phyloP scores from a whole-genome alignment of 2,113 vertebrate species.

The Meles meles region DNA sequence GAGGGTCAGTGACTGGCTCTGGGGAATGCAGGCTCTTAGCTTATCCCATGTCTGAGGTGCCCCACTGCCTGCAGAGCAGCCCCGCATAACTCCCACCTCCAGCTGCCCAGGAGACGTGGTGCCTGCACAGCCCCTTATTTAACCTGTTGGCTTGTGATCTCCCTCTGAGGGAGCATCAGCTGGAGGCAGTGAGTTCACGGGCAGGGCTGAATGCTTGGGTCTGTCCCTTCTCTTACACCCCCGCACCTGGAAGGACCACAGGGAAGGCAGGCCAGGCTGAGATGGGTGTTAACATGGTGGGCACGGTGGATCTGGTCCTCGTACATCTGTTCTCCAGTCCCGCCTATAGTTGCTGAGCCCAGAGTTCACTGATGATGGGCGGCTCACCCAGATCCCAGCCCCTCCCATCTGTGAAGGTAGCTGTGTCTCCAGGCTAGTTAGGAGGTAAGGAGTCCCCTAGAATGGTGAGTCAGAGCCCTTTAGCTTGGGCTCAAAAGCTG shows the following conservation, averaged over 20 bases:
- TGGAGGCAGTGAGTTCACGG: not conserved
- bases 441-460: not conserved
- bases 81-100: too few relatives aligned
- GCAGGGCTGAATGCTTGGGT: not conserved
- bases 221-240: not conserved
- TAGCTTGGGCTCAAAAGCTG: not conserved
- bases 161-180: not conserved
- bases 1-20: not conserved
- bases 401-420: not conserved
- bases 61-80: not conserved
- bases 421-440: not conserved
- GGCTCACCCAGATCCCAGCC: not conserved
- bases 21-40: not conserved
- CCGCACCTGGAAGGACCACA: not conserved
- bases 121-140: not conserved
- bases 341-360: not conserved
- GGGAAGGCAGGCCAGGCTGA: not conserved
- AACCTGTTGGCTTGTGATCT: not conserved
- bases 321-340: not conserved
- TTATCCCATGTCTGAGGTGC: not conserved
- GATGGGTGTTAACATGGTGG: not conserved
- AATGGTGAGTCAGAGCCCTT: constrained; percentile 44
- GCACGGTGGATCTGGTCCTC: not conserved
- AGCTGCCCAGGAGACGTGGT: not conserved
- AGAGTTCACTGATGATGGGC: not conserved